Evolutionary conservation across 2,797 vertebrate genomes (phyloP), one percentile per base, ranked within the genome.

Genomic region (Coracias cyanogaster): DNA sequence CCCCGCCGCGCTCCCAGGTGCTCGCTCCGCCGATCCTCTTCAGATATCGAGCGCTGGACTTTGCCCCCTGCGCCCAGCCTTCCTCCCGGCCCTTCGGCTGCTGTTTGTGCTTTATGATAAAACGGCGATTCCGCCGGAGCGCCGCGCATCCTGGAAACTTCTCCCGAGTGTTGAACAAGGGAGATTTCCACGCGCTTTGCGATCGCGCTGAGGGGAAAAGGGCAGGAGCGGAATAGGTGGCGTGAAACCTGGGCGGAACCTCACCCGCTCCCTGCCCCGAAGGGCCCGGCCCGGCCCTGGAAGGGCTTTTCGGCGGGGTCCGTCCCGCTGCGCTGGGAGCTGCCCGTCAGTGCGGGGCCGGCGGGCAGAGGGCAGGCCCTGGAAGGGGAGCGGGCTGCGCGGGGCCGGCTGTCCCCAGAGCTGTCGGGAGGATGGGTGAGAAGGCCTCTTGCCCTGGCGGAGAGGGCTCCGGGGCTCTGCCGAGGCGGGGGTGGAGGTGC

Each of bases 401-500:
- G 70, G 28, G 14, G 39, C 7, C 1, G 0, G 3, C 2, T 82
- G 41, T 28, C n/a, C 15, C 37, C 35, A 10, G 61, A 55, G 62
- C 48, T 25, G 13, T 4, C 5, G 60, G 39, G 74, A 49, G 39
- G 45, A 6, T 19, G 79, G 6, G 46, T 15, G 24, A 41, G 76
- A 9, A 5, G 26, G 49, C 26, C 21, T 37, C 43, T 7, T 21
- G 61, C 52, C 52, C 67, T 11, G 37, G 25, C 1, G 1, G 25
- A 13, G 10, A 1, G 67, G 58, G 26, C 37, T 46, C 6, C 0
- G 5, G 43, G 73, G 46, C 66, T 10, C 14, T 49, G 37, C 19
- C 0, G 2, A 58, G 20, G 15, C 45, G 29, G 21, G 3, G 21
- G 0, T 0, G 7, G 31, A 25, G 41, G 9, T 5, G 60, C 67